Evolutionary conservation across 2,888 invertebrate genomes (phyloP), one percentile per base, ranked within the genome.

Genomic region (Lamellibrachia satsuma): DNA sequence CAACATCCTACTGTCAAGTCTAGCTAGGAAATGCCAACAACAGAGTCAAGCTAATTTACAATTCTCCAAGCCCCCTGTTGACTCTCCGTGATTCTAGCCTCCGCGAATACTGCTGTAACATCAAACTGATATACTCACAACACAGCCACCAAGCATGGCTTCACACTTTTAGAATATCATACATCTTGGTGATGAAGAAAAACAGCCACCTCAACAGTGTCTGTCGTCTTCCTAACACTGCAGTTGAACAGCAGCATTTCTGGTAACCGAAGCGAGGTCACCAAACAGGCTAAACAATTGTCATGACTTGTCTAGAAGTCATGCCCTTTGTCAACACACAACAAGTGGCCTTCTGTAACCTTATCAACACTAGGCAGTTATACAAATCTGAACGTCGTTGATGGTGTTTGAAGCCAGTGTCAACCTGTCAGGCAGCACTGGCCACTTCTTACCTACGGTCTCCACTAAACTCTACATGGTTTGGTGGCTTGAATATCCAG

Each of bases 31-130:
- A 75, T 15, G 75, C 22, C 75, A 75, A 75, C 75, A 22, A 75
- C 75, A 75, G n/a, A 75, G 75, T 75, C 75, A 75, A 75, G 75
- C 75, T 75, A 75, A 75, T 75, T 75, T 75, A 75, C 75, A 75
- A 75, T 75, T 75, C 15, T 75, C 75, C 15, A 15, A 60, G 22
- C n/a, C 15, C n/a, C 22, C 6, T 75, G 75, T 75, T 15, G 75
- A 75, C 75, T 75, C 6, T 15, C 22, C 4, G n/a, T 6, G 6
- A 6, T 75, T n/a, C 22, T 75, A 22, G 22, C 22, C 75, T 75
- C 22, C 22, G 6, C 22, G n/a, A 75, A 22, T 75, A 75, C 75
- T 22, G 75, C 15, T 75, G 75, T n/a, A 75, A 75, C 75, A n/a
- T n/a, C 75, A 75, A 15, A 75, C 75, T 6, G 22, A 75, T 75